phyloP scores from a whole-genome alignment of 2,113 vertebrate genomes.

The Nannobrachium achirus region DNA sequence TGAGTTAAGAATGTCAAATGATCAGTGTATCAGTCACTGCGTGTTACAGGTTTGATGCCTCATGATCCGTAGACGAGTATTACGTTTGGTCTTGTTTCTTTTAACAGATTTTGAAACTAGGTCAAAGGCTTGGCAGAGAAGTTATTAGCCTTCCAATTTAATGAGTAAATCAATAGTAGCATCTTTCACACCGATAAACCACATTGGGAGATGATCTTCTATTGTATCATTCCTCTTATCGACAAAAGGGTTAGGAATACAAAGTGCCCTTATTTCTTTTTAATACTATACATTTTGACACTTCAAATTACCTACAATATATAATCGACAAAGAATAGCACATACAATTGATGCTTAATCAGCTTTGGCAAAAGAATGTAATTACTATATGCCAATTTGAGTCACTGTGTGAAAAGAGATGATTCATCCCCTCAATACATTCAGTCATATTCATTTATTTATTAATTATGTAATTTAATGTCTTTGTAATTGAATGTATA shows the following conservation, averaged over 20 bases:
- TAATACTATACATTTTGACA: conserved; percentile 2
- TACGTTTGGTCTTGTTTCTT: conserved; percentile 7
- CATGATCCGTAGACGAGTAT: conserved; percentile 25
- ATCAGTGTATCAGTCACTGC: conserved; percentile 11
- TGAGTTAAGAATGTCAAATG: background rate
- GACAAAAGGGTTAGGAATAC: conserved; percentile 4
- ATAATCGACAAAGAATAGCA: conserved; percentile 14
- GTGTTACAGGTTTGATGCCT: conserved; percentile 5
- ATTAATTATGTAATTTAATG: conserved; percentile 53
- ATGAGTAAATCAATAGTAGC: background rate
- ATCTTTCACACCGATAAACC: conserved; percentile 23
- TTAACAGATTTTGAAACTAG: background rate
- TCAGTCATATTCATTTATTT: conserved; percentile 44
- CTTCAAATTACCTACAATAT: conserved; percentile 16
- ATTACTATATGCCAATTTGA: conserved; percentile 51
- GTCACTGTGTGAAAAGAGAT: conserved; percentile 47
- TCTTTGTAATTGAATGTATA: conserved; percentile 63
- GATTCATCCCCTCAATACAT: conserved; percentile 30
- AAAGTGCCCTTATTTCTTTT: conserved; percentile 14
- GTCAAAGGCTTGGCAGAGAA: background rate
- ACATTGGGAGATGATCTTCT: conserved; percentile 24
- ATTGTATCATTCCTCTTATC: conserved; percentile 29
- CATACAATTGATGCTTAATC: conserved; percentile 17
- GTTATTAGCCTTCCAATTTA: background rate
- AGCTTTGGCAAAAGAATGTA: conserved; percentile 23